phyloP scores from a whole-genome alignment of 2,888 invertebrate genomes.

The Rhynchonema sp. region DNA sequence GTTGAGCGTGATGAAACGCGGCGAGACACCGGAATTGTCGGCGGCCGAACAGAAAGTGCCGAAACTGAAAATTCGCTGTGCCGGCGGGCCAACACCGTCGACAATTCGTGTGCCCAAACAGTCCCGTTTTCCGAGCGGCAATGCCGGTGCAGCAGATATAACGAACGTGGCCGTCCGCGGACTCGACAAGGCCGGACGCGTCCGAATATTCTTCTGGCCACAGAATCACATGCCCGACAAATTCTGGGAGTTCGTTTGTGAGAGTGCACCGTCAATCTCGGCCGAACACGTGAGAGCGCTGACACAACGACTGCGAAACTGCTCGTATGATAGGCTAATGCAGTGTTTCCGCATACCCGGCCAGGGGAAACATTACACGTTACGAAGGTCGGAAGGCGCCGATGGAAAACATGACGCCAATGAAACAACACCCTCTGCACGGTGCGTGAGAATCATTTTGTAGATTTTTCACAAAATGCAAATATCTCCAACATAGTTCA shows the following conservation, averaged over 20 bases:
- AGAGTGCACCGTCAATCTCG: not conserved
- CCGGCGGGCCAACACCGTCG: not conserved
- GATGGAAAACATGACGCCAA: not conserved
- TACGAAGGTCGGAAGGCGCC: not conserved
- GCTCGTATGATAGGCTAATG: not conserved
- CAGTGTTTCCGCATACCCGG: not conserved
- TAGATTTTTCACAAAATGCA: not conserved
- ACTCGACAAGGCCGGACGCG: not conserved
- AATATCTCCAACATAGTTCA: not conserved
- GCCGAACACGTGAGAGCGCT: not conserved
- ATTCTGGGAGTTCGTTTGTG: slow-evolving; percentile 7
- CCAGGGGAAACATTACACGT: not conserved
- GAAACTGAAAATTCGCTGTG: not conserved
- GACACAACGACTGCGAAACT: not conserved
- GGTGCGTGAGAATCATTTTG: too few relatives aligned
- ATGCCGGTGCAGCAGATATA: not conserved
- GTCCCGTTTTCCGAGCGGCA: not conserved
- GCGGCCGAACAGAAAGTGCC: not conserved
- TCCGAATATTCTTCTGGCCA: slow-evolving; percentile 2
- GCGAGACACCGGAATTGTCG: not conserved
- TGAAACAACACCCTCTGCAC: not conserved
- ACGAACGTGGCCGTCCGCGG: not conserved
- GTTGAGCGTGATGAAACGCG: not conserved
- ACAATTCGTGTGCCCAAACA: not conserved
- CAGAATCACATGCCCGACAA: slow-evolving; percentile 9